phyloP scores from a whole-genome alignment of 2,888 invertebrate species.

The Lissonota sp. region DNA sequence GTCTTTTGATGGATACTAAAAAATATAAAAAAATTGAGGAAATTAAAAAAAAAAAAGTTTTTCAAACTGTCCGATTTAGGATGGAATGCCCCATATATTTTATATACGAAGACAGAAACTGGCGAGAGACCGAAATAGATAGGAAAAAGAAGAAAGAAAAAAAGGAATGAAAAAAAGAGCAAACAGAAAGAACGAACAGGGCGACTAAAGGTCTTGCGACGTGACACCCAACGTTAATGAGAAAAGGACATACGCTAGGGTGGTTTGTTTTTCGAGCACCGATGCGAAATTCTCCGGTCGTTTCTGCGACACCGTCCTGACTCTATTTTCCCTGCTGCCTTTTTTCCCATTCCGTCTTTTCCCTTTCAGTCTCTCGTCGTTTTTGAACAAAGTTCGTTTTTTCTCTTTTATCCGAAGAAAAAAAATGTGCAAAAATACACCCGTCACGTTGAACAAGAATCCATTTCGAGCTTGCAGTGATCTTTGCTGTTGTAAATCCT shows the following conservation, averaged over 20 bases:
- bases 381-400: slow-evolving; percentile 2
- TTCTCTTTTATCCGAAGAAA: slow-evolving; percentile 31
- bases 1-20: too few species aligned
- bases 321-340: slow-evolving; percentile 14
- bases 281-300: slow-evolving; percentile 50
- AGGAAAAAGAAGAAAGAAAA: slow-evolving; percentile 48
- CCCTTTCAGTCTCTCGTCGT: slow-evolving; percentile 1
- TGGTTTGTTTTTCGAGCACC: slow-evolving; percentile 46
- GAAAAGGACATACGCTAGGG: slow-evolving; percentile 70
- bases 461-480: neutral
- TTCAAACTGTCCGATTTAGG: too few species aligned
- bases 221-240: slow-evolving; percentile 73
- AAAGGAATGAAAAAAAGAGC: slow-evolving; percentile 31
- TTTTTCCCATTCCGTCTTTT: neutral
- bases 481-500: too few species aligned
- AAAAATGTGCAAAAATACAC: slow-evolving; percentile 14
- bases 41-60: too few species aligned
- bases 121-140: slow-evolving; percentile 16
- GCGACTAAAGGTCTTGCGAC: slow-evolving; percentile 56
- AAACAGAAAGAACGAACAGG: slow-evolving; percentile 45
- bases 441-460: slow-evolving; percentile 28
- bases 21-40: too few species aligned
- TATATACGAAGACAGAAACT: slow-evolving; percentile 47
- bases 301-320: slow-evolving; percentile 32
- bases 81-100: too few species aligned